Evolutionary conservation across 2,113 vertebrate species (phyloP), one percentile per base, ranked within the genome.

Genomic region (Numida meleagris): DNA sequence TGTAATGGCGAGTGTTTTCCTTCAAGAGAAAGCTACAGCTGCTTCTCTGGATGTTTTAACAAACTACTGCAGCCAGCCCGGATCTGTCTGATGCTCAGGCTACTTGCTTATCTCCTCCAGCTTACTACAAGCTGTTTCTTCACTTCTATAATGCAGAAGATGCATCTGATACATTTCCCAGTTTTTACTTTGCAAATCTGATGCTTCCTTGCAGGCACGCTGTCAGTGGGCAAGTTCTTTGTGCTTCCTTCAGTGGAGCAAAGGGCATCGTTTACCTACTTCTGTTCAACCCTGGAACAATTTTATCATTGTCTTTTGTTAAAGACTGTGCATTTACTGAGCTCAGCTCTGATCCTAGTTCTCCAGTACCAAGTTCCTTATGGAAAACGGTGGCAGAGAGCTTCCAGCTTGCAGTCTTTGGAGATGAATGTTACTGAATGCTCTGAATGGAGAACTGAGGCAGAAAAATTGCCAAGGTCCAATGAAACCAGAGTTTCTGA

Each of bases 191-290:
- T 19, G 33, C 42, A 42, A 33, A 87, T 76, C 31, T 70, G 67
- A 17, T 55, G 20, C 10, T 90, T 77, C 20, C 5, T 65, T 71
- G n/a, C n/a, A n/a, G 73, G 27, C 61, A 40, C 36, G 15, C 63
- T 70, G 71, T 58, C 42, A 0, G 7, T 55, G 78, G 67, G 67
- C 71, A 80, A 73, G 58, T 73, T 78, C 74, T 34, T 74, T 50
- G 29, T 46, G 15, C 70, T 31, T 79, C 31, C 29, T 74, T 21
- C 71, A 73, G 45, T 18, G 62, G 65, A 46, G 62, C 62, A 82
- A 89, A 85, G 61, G 65, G 40, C 73, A 51, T 57, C 27, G 11
- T 63, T 90, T 76, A 89, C 78, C 91, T 95, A 92, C 95, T 75
- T 94, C 93, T 91, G 78, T 58, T 89, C 34, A 55, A 75, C 17